Evolutionary conservation across 2,113 vertebrate species (phyloP), one percentile per base, ranked within the genome.

Genomic region (Myotis davidii): DNA sequence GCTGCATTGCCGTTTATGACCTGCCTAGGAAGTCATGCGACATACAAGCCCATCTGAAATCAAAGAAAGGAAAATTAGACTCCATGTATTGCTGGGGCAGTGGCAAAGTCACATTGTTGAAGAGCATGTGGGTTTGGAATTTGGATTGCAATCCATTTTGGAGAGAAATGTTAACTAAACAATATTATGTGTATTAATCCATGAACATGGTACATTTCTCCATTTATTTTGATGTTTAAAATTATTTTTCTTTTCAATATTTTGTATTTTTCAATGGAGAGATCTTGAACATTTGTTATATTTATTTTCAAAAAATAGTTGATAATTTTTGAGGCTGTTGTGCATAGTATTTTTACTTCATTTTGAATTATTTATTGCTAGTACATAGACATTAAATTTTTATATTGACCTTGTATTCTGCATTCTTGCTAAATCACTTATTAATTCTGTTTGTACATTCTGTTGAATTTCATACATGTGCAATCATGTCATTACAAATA

Each of bases 301-400:
- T 73, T 93, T 78, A 81, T 69, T 74, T 59, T 13, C 29, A 64
- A 65, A 29, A 88, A 79, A 23, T 85, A 79, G 81, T 77, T 89
- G 73, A 87, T 83, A 9, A 59, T 70, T 37, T 77, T 74, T 17
- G 56, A 69, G 72, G 32, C 21, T 91, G 34, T 69, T 54, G 17
- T n/a, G 39, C 42, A 20, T 86, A n/a, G 32, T 42, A 56, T 39
- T 90, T 96, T 45, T 91, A 34, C 25, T 93, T 91, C 52, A 77
- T 91, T 88, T 82, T 42, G 90, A 92, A 89, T 82, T 64, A 84
- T 45, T 32, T 89, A 81, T 74, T 95, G 29, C 65, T 59, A 54
- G 27, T 85, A 69, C 9, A 52, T 85, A 54, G 29, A 67, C 16
- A 67, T 67, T 67, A 67, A n/a, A 48, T 79, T 72, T 61, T 81